Evolutionary conservation across 2,888 invertebrate genomes (phyloP).

Genomic region (Drosophila neutralis): DNA sequence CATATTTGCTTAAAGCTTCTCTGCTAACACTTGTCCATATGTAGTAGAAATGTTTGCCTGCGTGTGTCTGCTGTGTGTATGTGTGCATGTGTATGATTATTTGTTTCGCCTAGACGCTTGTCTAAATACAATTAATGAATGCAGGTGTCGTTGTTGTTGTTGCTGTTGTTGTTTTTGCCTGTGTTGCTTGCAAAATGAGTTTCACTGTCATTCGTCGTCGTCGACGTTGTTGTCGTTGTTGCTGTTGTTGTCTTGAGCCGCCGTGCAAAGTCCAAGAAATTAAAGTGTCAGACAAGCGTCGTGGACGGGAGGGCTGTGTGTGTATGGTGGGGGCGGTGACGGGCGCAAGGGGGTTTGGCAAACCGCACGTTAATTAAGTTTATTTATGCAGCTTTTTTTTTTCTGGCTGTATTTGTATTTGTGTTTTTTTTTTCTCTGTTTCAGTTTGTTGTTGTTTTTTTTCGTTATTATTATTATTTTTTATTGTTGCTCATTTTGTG

Average conservation of each 20-base stretch:
- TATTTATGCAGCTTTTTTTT: slow-evolving; percentile 72
- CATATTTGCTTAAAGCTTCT: slow-evolving; percentile 42
- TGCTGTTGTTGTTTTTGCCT: slow-evolving; percentile 19
- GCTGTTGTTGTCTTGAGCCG: slow-evolving; percentile 72
- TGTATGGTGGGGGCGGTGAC: slow-evolving; percentile 15
- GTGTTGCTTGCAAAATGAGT: slow-evolving; percentile 37
- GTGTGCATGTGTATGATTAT: slow-evolving; percentile 28
- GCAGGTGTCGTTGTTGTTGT: slow-evolving; percentile 55
- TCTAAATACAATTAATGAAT: slow-evolving; percentile 62
- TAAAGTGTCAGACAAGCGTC: slow-evolving; percentile 66
- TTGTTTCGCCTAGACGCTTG: slow-evolving; percentile 56
- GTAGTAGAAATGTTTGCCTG: not conserved
- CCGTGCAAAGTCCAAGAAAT: slow-evolving; percentile 77
- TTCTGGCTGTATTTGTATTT: slow-evolving; percentile 33
- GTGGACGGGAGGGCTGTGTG: slow-evolving; percentile 19
- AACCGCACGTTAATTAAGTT: slow-evolving; percentile 79
- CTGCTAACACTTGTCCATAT: slow-evolving; percentile 29
- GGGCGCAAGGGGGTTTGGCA: slow-evolving; percentile 9
- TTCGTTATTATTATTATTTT: slow-evolving; percentile 29
- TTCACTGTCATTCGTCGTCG: slow-evolving; percentile 54
- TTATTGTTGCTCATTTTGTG: slow-evolving; percentile 47
- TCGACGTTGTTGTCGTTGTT: slow-evolving; percentile 12
- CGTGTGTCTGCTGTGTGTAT: slow-evolving; percentile 12
- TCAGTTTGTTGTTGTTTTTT: slow-evolving; percentile 39
- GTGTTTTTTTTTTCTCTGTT: slow-evolving; percentile 47